A percentile compares a stretch with the other conserved stretches of the same genome.
Evolutionary conservation across 23 tunicate genomes (phyloP).

Genomic region (Styela clava): DNA sequence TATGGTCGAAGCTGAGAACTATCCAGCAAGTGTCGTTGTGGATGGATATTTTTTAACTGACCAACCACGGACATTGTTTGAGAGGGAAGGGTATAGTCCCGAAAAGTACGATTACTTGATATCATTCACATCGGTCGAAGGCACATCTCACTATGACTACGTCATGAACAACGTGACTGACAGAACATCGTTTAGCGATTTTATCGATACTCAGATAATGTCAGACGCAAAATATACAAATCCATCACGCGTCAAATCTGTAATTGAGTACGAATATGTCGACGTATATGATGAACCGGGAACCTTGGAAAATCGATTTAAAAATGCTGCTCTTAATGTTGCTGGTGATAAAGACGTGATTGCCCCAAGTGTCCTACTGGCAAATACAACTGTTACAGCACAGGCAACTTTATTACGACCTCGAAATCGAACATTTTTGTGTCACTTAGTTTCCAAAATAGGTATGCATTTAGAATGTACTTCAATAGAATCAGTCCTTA

Average conservation of each 20-base stretch:
- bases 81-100: neutral
- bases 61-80: constrained; percentile 4
- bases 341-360: constrained; percentile 19
- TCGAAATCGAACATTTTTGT: neutral
- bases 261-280: constrained; percentile 17
- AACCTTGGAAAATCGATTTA: neutral
- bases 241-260: neutral
- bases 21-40: constrained; percentile 4
- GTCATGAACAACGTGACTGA: neutral
- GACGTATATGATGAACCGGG: neutral
- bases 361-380: constrained; percentile 4
- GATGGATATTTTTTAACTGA: constrained; percentile 23
- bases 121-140: constrained; percentile 21
- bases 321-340: neutral
- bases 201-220: neutral
- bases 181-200: neutral
- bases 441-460: neutral
- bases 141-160: constrained; percentile 1
- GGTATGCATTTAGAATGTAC: neutral
- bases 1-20: neutral
- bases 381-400: constrained; percentile 11
- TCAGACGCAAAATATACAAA: neutral
- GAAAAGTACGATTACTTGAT: constrained; percentile 17
- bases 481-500: no score
- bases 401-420: neutral